Evolutionary conservation across 2,113 vertebrate species (phyloP).

Genomic region (Ramphastos sulfuratus): DNA sequence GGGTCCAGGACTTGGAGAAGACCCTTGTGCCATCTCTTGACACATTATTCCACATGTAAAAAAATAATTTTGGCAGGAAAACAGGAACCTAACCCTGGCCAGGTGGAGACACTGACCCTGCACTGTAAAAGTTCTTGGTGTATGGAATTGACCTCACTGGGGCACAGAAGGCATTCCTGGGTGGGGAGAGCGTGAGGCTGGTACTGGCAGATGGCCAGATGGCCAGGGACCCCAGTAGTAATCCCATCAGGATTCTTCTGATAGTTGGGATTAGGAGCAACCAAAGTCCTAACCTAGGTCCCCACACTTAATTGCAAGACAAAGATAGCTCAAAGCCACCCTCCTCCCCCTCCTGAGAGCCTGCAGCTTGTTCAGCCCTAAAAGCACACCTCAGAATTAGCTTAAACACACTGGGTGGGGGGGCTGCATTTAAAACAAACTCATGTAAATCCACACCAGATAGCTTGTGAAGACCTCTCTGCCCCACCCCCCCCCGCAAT

Average conservation of each 20-base stretch:
- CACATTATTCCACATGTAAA: not conserved
- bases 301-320: not conserved
- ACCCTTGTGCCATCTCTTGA: not conserved
- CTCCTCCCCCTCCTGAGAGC: not conserved
- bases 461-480: not conserved
- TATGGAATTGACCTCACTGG: not conserved
- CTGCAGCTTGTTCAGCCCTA: not conserved
- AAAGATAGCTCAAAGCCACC: not conserved
- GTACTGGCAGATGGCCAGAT: not conserved
- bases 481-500: accelerated
- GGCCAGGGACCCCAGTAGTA: not conserved
- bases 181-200: not conserved
- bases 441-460: not conserved
- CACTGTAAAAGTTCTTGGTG: too few relatives aligned
- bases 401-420: too few relatives aligned
- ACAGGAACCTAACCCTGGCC: not conserved
- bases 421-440: not conserved
- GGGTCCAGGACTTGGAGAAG: not conserved
- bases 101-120: not conserved
- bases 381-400: not conserved
- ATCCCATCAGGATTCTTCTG: not conserved
- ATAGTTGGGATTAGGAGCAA: not conserved
- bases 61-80: not conserved
- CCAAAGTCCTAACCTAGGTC: too few relatives aligned
- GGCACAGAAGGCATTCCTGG: too few relatives aligned